phyloP scores from a whole-genome alignment of 2,113 vertebrate species.

The Oenanthe oenanthe region DNA sequence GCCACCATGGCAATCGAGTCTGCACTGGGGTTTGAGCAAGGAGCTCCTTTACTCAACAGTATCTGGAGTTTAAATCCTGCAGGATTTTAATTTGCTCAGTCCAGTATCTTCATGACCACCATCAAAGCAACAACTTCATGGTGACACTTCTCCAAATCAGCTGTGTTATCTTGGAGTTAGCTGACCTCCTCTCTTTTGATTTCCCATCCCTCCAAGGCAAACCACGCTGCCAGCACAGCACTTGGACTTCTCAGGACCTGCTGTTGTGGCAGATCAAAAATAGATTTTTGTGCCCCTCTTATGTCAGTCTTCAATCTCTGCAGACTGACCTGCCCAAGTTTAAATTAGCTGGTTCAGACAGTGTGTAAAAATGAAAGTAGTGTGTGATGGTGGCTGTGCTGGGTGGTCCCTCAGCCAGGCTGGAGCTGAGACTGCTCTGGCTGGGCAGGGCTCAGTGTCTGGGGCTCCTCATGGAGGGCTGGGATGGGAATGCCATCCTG shows the following conservation, averaged over 20 bases:
- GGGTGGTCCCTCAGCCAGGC: accelerated
- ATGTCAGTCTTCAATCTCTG: slow-evolving; percentile 17
- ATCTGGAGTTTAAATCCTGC: neutral
- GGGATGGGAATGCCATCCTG: too few relatives aligned
- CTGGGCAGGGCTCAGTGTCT: neutral
- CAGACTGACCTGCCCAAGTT: neutral
- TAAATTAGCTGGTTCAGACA: neutral
- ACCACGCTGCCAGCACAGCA: neutral
- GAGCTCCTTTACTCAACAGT: neutral
- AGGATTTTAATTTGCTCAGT: neutral
- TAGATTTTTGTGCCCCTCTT: slow-evolving; percentile 22
- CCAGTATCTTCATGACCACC: neutral
- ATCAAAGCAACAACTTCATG: neutral
- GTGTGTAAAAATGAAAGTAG: neutral
- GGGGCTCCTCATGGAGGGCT: accelerated
- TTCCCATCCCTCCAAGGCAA: slow-evolving; percentile 23
- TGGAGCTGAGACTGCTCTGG: neutral
- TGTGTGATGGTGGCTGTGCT: accelerated
- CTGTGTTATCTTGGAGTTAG: neutral
- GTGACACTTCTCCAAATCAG: neutral
- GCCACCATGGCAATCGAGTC: neutral
- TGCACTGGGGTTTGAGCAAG: neutral
- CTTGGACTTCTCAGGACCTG: neutral
- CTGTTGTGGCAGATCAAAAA: slow-evolving; percentile 46
- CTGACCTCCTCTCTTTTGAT: neutral